These are phyloP conservation scores for Parasteatoda lunata DNA, from an alignment of 2,888 invertebrate genomes.

Conservation along the genomic window DNA sequence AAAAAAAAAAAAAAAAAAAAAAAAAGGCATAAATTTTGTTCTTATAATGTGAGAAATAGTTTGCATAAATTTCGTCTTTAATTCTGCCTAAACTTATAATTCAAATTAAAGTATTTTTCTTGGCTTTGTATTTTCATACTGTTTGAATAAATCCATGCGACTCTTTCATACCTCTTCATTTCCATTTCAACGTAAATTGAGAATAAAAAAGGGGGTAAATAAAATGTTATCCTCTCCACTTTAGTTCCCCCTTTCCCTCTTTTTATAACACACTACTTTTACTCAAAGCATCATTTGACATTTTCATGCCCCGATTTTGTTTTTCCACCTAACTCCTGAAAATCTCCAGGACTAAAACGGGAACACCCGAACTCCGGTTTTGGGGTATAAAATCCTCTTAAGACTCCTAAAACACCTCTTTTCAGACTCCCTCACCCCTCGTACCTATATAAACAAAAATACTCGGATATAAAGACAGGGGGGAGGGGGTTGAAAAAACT, in stretches of 20 bases:
- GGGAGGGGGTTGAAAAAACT: slow-evolving; percentile 12
- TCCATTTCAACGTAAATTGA: slow-evolving; percentile 44
- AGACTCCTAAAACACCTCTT: slow-evolving; percentile 58
- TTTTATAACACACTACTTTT: not conserved
- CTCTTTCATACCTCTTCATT: slow-evolving; percentile 39
- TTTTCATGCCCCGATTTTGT: slow-evolving; percentile 43
- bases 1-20: too few species aligned
- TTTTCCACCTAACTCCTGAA: slow-evolving; percentile 1
- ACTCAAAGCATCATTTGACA: slow-evolving; percentile 56
- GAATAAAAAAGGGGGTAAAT: not conserved
- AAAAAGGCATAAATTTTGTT: too few species aligned
- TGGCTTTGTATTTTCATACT: not conserved
- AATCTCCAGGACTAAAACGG: slow-evolving; percentile 38
- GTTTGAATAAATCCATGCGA: slow-evolving; percentile 3
- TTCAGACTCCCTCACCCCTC: not conserved
- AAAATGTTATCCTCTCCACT: not conserved
- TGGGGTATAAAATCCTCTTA: slow-evolving; percentile 55
- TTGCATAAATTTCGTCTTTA: too few species aligned
- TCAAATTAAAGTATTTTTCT: too few species aligned
- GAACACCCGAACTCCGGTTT: slow-evolving; percentile 36
- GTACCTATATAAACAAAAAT: slow-evolving; percentile 54
- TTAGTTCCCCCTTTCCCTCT: slow-evolving; percentile 8
- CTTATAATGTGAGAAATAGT: too few species aligned
- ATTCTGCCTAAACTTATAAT: too few species aligned
- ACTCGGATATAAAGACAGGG: slow-evolving; percentile 40